Evolutionary conservation across 2,797 vertebrate genomes (phyloP).

Genomic region (Neosalanx taihuensis): DNA sequence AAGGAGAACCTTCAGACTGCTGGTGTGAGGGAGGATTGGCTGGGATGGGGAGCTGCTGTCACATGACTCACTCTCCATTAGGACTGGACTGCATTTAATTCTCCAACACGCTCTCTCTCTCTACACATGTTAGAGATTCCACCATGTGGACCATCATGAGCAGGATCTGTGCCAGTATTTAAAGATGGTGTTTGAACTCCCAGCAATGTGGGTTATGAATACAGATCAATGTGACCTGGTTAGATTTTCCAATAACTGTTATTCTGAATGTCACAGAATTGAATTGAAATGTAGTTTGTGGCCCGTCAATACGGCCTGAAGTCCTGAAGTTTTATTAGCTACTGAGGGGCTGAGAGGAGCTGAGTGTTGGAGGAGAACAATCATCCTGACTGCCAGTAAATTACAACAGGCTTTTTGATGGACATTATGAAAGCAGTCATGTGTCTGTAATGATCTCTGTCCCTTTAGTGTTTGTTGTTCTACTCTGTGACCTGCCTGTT

Average conservation of each 20-base stretch:
- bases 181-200: not conserved
- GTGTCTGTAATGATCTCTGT: too few relatives aligned
- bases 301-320: too few relatives aligned
- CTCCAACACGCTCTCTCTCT: not conserved
- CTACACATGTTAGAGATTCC: not conserved
- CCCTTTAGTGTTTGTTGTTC: too few relatives aligned
- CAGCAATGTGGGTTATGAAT: not conserved
- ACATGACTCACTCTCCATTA: conserved; percentile 26
- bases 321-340: too few relatives aligned
- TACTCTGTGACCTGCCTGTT: too few relatives aligned
- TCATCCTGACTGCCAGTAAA: too few relatives aligned
- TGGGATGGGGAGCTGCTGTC: conserved; percentile 26
- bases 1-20: conserved; percentile 7
- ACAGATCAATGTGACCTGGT: not conserved
- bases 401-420: too few relatives aligned
- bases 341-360: too few relatives aligned
- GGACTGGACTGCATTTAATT: conserved; percentile 7
- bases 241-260: not conserved
- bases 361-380: too few relatives aligned
- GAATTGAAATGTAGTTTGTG: too few relatives aligned
- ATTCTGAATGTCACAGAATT: too few relatives aligned
- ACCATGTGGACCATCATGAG: not conserved
- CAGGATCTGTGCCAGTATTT: not conserved
- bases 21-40: not conserved
- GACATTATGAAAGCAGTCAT: too few relatives aligned